phyloP scores from a whole-genome alignment of 1,140 invertebrate species.

The Caenorhabditis inopinata region DNA sequence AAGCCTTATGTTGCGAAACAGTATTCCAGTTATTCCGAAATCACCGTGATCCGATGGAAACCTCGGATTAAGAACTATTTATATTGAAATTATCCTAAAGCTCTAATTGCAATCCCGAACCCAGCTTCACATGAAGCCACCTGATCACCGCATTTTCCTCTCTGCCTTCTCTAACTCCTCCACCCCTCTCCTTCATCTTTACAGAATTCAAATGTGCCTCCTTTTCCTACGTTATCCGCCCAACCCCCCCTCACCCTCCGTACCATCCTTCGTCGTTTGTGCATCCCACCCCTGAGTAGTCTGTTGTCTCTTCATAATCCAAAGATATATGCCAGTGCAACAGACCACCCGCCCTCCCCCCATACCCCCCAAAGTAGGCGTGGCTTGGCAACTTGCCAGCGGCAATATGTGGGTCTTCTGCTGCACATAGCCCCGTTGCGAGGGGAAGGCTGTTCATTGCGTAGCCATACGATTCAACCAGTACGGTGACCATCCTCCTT shows the following conservation, averaged over 20 bases:
- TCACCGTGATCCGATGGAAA: no score
- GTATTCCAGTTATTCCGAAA: no score
- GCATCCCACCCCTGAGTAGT: background rate
- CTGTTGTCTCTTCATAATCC: conserved; percentile 26
- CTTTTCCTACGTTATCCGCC: no score
- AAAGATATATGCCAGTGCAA: background rate
- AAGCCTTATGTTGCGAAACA: no score
- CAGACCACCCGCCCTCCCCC: background rate
- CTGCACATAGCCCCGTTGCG: background rate
- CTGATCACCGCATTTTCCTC: background rate
- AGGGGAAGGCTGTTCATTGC: background rate
- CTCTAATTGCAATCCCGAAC: background rate
- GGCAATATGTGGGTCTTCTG: no score
- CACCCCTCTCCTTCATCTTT: background rate
- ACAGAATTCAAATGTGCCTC: background rate
- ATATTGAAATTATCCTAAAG: no score
- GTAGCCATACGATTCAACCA: background rate
- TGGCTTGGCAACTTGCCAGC: conserved; percentile 4
- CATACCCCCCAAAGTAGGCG: background rate
- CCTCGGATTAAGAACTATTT: no score
- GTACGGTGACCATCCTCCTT: background rate
- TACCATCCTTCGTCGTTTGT: no score
- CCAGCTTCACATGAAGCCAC: background rate
- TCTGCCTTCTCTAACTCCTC: background rate
- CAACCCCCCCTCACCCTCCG: no score